phyloP scores from a whole-genome alignment of 2,797 vertebrate species.

The Cossypha heuglini region DNA sequence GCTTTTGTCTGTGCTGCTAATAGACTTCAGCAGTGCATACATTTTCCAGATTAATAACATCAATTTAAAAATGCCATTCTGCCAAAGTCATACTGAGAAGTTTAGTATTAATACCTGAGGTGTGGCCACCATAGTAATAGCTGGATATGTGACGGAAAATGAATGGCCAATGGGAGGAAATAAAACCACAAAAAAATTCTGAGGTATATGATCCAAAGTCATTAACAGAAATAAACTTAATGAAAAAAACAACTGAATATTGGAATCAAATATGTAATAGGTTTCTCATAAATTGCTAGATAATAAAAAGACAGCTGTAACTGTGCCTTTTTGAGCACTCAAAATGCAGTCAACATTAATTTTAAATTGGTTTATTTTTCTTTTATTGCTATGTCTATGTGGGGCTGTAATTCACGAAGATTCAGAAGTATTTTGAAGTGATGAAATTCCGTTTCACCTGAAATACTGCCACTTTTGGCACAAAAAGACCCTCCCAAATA shows the following conservation, averaged over 20 bases:
- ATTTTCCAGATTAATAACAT: not conserved
- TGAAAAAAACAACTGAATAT: not conserved
- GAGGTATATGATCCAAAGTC: not conserved
- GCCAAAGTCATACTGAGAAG: not conserved
- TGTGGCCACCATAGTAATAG: not conserved
- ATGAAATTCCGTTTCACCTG: not conserved
- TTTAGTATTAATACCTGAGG: not conserved
- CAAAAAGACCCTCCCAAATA: not conserved
- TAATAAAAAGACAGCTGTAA: not conserved
- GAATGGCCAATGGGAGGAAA: not conserved
- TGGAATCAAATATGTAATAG: not conserved
- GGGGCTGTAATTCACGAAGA: not conserved
- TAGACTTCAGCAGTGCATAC: not conserved
- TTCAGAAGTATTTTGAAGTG: not conserved
- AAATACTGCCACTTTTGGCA: not conserved
- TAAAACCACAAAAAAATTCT: not conserved
- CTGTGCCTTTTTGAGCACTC: not conserved
- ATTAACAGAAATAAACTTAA: not conserved
- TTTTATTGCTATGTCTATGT: not conserved
- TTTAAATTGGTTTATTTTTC: not conserved
- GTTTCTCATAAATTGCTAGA: not conserved
- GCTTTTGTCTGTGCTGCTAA: not conserved
- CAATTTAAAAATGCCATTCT: not conserved
- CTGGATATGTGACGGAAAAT: slow-evolving; percentile 6
- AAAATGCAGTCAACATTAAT: not conserved